Evolutionary conservation across 2,113 vertebrate species (phyloP), one percentile per base, ranked within the genome.

Genomic region (Pterocles burchelli): DNA sequence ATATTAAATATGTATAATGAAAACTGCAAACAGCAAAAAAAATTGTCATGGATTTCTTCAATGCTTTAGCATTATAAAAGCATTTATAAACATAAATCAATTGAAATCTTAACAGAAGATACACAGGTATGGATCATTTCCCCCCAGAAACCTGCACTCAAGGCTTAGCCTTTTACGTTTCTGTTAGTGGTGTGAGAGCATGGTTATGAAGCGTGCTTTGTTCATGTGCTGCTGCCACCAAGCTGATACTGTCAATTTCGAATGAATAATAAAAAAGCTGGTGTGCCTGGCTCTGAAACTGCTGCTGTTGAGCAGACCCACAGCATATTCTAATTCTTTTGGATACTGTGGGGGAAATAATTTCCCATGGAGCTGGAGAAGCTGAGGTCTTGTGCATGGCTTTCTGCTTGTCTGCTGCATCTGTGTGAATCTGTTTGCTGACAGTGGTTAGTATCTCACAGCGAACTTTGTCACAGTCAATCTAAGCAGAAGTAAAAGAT

Each of bases 131-230:
- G 34, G 20, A 61, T 77, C 11, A 12, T 65, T 95, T 91, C 5
- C 2, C 10, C 29, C 24, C 29, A 74, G 72, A 75, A 83, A 77
- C 93, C 97, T 98, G 98, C 97, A 97, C 97, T 97, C 85, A 98
- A 98, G 97, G 97, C 96, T 90, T 65, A 78, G 87, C 57, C 66
- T 48, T 96, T 83, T 70, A 9, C 46, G 71, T 9, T 70, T 80
- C 62, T 97, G 74, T 52, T 92, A 54, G 90, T 94, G 49, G 59
- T 89, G 58, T 93, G 92, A 82, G 76, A 81, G 78, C 59, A 66
- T 3, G n/a, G 57, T 85, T 95, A 17, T 10, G 38, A 75, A 68
- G 89, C 85, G 74, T 91, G 92, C 43, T 88, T 85, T 70, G 26
- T 81, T 58, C n/a, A 17, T 5, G 3, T 45, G n/a, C 51, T 88